Evolutionary conservation across 30 jellyfish, hydroid and myxozoan species (phyloP).

Genomic region (Nemopilema nomurai): DNA sequence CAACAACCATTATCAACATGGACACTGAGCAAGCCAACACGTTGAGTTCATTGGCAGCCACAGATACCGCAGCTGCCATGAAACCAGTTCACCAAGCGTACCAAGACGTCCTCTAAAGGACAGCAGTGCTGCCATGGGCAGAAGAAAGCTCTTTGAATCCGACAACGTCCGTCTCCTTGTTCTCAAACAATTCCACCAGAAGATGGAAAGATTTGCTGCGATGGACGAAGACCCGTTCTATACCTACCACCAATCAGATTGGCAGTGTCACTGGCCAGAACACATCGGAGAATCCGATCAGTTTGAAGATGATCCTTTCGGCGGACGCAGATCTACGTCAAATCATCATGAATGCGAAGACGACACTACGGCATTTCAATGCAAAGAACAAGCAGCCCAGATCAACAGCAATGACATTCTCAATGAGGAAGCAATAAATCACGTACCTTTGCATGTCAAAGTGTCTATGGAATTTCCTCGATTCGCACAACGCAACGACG

Average conservation of each 20-base stretch:
- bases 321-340: neutral
- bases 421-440: neutral
- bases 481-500: neutral
- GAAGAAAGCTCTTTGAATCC: neutral
- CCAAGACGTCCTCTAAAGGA: neutral
- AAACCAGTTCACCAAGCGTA: neutral
- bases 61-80: too few species aligned
- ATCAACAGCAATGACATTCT: neutral
- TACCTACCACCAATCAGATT: neutral
- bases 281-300: neutral
- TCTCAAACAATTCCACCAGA: neutral
- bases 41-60: neutral
- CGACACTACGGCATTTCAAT: neutral
- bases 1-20: neutral
- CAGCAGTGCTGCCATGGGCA: neutral
- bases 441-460: neutral
- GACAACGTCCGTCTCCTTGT: neutral
- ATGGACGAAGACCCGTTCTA: neutral
- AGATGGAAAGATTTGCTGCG: neutral
- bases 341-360: neutral
- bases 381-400: neutral
- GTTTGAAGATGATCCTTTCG: neutral
- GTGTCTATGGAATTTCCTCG: neutral
- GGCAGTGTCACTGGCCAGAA: neutral
- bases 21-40: neutral